These are phyloP conservation scores for Synergus umbraculus DNA, from an alignment of 2,888 invertebrate genomes.

Conservation along the genomic window DNA sequence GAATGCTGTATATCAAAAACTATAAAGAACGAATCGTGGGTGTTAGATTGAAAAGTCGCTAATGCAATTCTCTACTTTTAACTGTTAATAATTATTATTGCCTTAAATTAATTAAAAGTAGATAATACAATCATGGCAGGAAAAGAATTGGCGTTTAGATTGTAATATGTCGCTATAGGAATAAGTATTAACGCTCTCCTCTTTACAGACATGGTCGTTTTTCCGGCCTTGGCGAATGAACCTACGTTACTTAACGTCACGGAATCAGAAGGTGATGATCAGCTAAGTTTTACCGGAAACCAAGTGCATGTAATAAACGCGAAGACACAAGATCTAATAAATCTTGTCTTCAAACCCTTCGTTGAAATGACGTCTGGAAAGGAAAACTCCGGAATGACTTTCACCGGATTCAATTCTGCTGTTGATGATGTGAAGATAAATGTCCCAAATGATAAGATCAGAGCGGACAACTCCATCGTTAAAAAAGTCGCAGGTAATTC, in stretches of 20 bases:
- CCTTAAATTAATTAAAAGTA: background rate
- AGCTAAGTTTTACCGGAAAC: conserved; percentile 49
- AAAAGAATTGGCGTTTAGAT: background rate
- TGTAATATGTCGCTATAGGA: background rate
- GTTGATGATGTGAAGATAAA: conserved; percentile 58
- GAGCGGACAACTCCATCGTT: conserved; percentile 62
- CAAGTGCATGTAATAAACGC: conserved; percentile 50
- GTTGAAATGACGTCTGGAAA: conserved; percentile 57
- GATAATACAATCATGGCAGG: background rate
- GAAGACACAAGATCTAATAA: conserved; percentile 41
- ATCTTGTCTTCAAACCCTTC: conserved; percentile 42
- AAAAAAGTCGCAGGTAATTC: conserved; percentile 69
- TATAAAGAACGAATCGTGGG: background rate
- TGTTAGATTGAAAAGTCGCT: background rate
- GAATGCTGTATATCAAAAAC: background rate
- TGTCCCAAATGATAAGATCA: conserved; percentile 60
- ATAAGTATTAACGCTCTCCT: background rate
- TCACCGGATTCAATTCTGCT: conserved; percentile 50
- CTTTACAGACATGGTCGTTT: conserved; percentile 72
- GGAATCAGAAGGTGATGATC: conserved; percentile 50
- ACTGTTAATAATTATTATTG: background rate
- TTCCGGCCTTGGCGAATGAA: conserved; percentile 69
- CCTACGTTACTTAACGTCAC: conserved; percentile 61
- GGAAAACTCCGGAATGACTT: conserved; percentile 59
- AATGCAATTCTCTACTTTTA: background rate